A percentile compares a stretch with the other conserved stretches of the same genome.
Conservation (phyloP, 1,140 invertebrate genomes). For the Bemisia tabaci region DNA sequence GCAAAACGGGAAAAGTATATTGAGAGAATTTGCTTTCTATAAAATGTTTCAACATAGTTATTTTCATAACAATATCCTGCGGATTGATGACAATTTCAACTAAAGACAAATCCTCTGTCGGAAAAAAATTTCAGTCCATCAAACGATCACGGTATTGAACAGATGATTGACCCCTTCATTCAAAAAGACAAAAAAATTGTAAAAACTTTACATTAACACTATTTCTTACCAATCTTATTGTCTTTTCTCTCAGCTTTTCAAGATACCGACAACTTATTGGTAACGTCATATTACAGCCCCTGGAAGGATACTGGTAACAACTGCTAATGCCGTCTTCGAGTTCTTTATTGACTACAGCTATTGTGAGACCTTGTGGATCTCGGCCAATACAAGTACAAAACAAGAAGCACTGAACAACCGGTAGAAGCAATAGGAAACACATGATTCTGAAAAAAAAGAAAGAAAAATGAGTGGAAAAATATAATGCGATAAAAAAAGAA, state of each 20-base stretch:
- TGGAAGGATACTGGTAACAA: slow-evolving; percentile 31
- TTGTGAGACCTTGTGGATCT: slow-evolving; percentile 37
- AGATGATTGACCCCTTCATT: too few relatives aligned
- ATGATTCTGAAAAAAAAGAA: slow-evolving; percentile 36
- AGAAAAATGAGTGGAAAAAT: slow-evolving; percentile 33
- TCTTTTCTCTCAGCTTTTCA: slow-evolving; percentile 43
- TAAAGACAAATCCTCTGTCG: too few relatives aligned
- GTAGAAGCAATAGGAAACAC: slow-evolving; percentile 43
- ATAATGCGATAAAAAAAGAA: too few relatives aligned
- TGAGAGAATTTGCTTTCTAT: too few relatives aligned
- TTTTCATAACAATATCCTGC: too few relatives aligned
- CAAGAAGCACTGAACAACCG: slow-evolving; percentile 44
- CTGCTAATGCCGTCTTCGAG: slow-evolving; percentile 17
- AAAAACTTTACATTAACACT: too few relatives aligned
- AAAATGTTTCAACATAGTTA: too few relatives aligned
- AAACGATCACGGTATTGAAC: too few relatives aligned
- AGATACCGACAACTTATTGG: slow-evolving; percentile 61
- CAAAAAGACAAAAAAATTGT: too few relatives aligned
- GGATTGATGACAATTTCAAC: too few relatives aligned
- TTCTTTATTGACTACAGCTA: slow-evolving; percentile 42
- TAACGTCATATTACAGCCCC: slow-evolving; percentile 43
- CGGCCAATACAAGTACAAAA: slow-evolving; percentile 45
- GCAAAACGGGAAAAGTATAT: too few relatives aligned
- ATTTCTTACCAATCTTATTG: slow-evolving; percentile 18
- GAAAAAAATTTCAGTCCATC: too few relatives aligned